Evolutionary conservation across 2,797 vertebrate species (phyloP).

Genomic region (Anisognathus igniventris): DNA sequence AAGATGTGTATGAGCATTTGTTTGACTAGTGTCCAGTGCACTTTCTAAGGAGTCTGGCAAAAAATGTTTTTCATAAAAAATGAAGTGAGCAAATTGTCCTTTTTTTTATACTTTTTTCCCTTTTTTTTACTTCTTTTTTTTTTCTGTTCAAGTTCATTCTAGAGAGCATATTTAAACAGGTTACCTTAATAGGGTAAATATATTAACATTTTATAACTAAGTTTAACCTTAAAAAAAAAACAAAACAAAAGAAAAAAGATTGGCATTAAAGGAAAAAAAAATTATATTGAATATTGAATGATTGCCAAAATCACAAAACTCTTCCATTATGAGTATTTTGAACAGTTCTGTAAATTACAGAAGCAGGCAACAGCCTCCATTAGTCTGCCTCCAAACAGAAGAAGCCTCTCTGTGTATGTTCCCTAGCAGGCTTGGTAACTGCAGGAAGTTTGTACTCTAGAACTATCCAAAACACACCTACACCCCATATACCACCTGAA

Average conservation of each 20-base stretch:
- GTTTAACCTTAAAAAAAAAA: neutral
- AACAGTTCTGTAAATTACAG: neutral
- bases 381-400: conserved; percentile 24
- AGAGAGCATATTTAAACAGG: conserved; percentile 47
- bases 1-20: neutral
- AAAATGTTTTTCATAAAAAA: neutral
- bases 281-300: neutral
- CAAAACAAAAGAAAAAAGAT: neutral
- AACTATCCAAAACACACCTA: neutral
- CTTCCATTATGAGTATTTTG: neutral
- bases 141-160: neutral
- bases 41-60: neutral
- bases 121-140: neutral
- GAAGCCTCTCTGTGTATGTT: neutral
- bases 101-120: neutral
- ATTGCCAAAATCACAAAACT: conserved; percentile 10
- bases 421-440: neutral
- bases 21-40: conserved; percentile 15
- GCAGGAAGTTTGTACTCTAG: neutral
- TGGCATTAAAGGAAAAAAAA: neutral
- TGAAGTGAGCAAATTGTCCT: conserved; percentile 23
- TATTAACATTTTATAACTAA: conserved; percentile 34
- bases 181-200: conserved; percentile 24
- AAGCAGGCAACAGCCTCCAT: neutral
- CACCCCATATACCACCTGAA: neutral